Percentiles rank a stretch among this genome's conserved stretches.
phyloP scores from a whole-genome alignment of 1,140 invertebrate genomes.

The Heliconius hewitsoni region DNA sequence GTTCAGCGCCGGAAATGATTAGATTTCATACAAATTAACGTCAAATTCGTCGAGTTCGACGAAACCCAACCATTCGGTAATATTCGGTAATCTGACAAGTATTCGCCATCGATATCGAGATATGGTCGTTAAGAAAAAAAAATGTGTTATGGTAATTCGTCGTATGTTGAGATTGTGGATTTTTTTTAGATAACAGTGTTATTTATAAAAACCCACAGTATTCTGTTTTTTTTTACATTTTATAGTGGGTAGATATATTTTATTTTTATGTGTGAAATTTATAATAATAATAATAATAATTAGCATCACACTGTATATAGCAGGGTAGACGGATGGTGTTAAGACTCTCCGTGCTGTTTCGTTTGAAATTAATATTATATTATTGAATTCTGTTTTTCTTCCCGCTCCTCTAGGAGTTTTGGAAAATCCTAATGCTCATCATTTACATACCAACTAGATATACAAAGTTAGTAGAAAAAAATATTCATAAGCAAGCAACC shows the following conservation, averaged over 20 bases:
- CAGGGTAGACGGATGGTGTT: too few species aligned
- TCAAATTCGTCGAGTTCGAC: slow-evolving; percentile 28
- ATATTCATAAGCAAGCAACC: too few species aligned
- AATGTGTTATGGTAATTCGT: background rate
- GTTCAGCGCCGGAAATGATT: slow-evolving; percentile 34
- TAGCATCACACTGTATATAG: too few species aligned
- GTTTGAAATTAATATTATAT: background rate
- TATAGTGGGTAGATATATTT: background rate
- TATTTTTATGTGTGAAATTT: background rate
- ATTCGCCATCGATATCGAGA: slow-evolving; percentile 13
- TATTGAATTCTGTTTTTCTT: too few species aligned
- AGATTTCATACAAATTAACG: slow-evolving; percentile 35
- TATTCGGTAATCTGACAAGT: slow-evolving; percentile 27
- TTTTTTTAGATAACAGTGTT: background rate
- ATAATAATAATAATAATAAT: too few species aligned
- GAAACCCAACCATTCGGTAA: slow-evolving; percentile 19
- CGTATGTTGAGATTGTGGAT: background rate
- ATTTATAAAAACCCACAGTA: too few species aligned
- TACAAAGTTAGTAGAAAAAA: too few species aligned
- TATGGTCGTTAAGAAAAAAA: background rate
- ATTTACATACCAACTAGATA: too few species aligned
- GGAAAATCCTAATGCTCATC: too few species aligned
- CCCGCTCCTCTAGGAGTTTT: too few species aligned
- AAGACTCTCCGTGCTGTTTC: too few species aligned
- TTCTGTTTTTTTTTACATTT: background rate